These are phyloP conservation scores for Subanguina moxae DNA, from an alignment of 1,140 invertebrate species.

Conservation along the genomic window DNA sequence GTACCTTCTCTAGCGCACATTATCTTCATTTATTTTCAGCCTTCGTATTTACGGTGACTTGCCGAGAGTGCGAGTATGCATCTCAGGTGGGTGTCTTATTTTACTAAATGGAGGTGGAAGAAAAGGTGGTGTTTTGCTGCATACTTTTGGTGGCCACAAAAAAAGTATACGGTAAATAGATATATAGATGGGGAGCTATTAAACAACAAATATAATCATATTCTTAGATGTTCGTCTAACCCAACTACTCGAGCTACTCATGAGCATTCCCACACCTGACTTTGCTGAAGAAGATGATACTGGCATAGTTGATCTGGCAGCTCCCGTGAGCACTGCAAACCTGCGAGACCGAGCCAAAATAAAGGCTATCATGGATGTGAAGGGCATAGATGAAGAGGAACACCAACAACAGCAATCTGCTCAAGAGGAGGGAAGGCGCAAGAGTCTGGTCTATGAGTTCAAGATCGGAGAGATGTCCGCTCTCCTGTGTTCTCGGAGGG, in stretches of 20 bases:
- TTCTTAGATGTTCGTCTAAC: conserved; percentile 64
- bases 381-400: conserved; percentile 48
- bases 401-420: conserved; percentile 10
- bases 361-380: conserved; percentile 59
- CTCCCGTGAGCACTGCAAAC: conserved; percentile 18
- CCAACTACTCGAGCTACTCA: conserved; percentile 61
- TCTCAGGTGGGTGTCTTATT: too few species aligned
- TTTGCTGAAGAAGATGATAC: conserved; percentile 32
- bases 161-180: too few species aligned
- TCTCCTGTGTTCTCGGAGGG: conserved; percentile 12
- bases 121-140: too few species aligned
- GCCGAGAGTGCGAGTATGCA: conserved; percentile 60
- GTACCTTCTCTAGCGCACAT: too few species aligned
- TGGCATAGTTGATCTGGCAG: conserved; percentile 26
- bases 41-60: conserved; percentile 60
- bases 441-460: conserved; percentile 49
- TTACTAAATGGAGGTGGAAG: too few species aligned
- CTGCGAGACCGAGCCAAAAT: conserved; percentile 58
- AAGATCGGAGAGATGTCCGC: conserved; percentile 44
- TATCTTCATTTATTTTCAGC: conserved; percentile 45
- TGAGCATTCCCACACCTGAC: conserved; percentile 70
- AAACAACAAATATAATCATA: too few species aligned
- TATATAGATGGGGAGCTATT: too few species aligned
- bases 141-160: too few species aligned
- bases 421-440: conserved; percentile 2